Evolutionary conservation across 2,888 invertebrate species (phyloP), one percentile per base, ranked within the genome.

Genomic region (Andrena flavipes): DNA sequence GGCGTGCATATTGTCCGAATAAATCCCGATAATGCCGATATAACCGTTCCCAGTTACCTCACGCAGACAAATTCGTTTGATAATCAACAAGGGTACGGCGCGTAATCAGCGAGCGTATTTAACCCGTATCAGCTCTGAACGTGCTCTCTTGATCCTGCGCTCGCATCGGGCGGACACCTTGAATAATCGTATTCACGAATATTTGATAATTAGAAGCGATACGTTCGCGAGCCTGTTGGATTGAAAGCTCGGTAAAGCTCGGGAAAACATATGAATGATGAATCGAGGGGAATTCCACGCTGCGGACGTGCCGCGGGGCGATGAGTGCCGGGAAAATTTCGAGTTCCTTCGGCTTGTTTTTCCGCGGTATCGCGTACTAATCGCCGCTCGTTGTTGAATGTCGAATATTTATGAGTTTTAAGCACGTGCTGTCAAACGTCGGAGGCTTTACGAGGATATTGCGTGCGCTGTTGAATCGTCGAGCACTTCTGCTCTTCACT

Each of bases 51-150:
- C 30, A 65, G 64, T 65, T 42, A 71, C 30, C 71, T 70, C 71
- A 4, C 65, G 70, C 49, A 30, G 56, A 59, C 56, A 64, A 79
- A 74, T 70, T 76, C 71, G 59, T 71, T 80, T 64, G 65, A 76
- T 71, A 71, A 76, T 71, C 71, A 62, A 26, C 67, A 42, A 26
- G 33, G 62, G 62, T 42, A 59, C 49, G 48, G 35, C 65, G 63
- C 65, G 59, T 75, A 80, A 80, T 75, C 51, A 75, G 69, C 64
- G 59, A 70, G 64, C 63, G 65, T 65, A 69, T 80, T 80, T 68
- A 76, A 76, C 74, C 63, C 69, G 56, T 67, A 72, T 63, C 59
- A 67, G 72, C 62, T 30, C 30, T 4, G 30, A 78, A 73, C 72
- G 67, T 64, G 77, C 60, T 42, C 60, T 26, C 59, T 65, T 71